These are phyloP conservation scores for Pardalotus punctatus DNA, from an alignment of 2,113 vertebrate species.

Conservation along the genomic window DNA sequence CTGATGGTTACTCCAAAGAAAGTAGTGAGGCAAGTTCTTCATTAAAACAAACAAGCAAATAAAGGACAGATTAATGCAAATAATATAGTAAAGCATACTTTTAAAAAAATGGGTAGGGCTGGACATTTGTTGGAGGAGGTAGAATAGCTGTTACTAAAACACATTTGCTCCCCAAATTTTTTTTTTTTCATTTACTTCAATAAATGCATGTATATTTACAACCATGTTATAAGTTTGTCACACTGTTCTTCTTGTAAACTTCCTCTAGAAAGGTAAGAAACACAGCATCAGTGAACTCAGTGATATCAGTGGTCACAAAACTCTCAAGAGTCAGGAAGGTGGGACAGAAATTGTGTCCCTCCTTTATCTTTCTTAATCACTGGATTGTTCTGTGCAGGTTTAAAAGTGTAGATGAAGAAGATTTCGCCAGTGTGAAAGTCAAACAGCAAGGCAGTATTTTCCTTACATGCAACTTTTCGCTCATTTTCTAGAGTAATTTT, in stretches of 20 bases:
- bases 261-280: background rate
- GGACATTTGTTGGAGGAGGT: background rate
- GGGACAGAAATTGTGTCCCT: background rate
- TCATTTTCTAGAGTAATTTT: background rate
- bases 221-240: background rate
- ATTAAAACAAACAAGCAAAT: background rate
- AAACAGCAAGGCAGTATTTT: background rate
- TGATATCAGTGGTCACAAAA: background rate
- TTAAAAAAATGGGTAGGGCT: background rate
- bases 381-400: background rate
- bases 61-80: slow-evolving; percentile 14
- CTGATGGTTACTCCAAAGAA: background rate
- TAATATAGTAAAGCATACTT: background rate
- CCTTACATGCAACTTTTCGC: background rate
- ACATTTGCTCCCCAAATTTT: background rate
- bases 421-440: background rate
- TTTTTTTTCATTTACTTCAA: background rate
- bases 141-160: background rate
- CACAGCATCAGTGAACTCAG: background rate
- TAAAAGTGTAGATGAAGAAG: background rate
- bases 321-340: background rate
- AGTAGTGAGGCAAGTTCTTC: slow-evolving; percentile 5
- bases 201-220: background rate
- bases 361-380: background rate
- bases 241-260: background rate